phyloP scores from a whole-genome alignment of 2,113 vertebrate genomes.

The Sapajus apella region DNA sequence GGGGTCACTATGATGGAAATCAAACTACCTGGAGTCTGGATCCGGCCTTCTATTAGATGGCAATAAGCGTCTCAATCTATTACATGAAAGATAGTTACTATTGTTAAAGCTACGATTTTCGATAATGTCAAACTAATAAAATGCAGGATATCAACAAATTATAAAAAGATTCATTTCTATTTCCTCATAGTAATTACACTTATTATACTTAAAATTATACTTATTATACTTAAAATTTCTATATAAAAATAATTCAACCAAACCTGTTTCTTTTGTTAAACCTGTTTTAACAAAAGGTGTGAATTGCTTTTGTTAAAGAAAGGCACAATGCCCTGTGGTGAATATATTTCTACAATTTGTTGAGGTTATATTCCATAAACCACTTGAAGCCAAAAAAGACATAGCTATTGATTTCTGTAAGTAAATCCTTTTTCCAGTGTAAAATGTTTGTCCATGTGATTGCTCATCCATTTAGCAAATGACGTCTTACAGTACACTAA shows the following conservation, averaged over 20 bases:
- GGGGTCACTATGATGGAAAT: not conserved
- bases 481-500: constrained; percentile 48
- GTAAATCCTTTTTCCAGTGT: constrained; percentile 60
- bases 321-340: not conserved
- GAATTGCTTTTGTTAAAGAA: not conserved
- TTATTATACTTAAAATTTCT: not conserved
- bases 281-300: not conserved
- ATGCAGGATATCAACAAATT: not conserved
- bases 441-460: constrained; percentile 60
- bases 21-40: not conserved
- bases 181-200: not conserved
- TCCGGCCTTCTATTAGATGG: not conserved
- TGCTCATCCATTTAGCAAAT: constrained; percentile 58
- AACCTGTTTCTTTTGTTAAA: constrained; percentile 29
- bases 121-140: not conserved
- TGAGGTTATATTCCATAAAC: constrained; percentile 45
- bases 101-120: not conserved
- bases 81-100: not conserved
- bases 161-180: not conserved
- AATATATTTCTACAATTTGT: not conserved
- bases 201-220: not conserved
- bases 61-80: not conserved
- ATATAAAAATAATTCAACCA: not conserved
- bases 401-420: constrained; percentile 60
- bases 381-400: not conserved